Evolutionary conservation across 1,140 invertebrate species (phyloP), one percentile per base, ranked within the genome.

Genomic region (Bursaphelenchus mucronatus): DNA sequence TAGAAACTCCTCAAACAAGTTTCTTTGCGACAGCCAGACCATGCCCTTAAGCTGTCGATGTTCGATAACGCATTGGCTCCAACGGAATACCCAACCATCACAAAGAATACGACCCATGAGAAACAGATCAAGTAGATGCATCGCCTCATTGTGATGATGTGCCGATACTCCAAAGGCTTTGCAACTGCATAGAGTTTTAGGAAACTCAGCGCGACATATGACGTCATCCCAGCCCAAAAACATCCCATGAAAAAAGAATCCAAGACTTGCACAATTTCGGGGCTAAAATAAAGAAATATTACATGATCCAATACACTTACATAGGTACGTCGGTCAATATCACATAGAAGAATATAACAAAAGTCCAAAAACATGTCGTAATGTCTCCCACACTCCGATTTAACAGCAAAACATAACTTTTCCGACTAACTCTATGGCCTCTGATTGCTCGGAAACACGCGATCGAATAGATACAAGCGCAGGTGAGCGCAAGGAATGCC

Each of bases 201-300:
- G 2, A 78, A 15, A 19, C 65, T 67, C 10, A 76, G 56, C 3
- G 75, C 57, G 11, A 74, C 65, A 57, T 76, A 76, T 17, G 73
- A 76, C 15, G 76, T 68, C 73, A 78, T 76, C 3, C 66, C 69
- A 1, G 73, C 66, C 76, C 76, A 76, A 55, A 78, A 76, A 45
- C 59, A 43, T 15, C 63, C 73, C 21, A 76, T 69, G 67, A 78
- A 76, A 50, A 76, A 75, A 13, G 63, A 56, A 30, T 76, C 75
- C 5, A 78, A 67, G 7, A 71, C 30, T n/a, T 62, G 64, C 9
- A 78, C 67, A 21, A 69, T 63, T 17, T 70, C 73, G 2, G 67
- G 70, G 43, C 76, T 78, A 64, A 67, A 66, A 52, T 8, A 39
- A 52, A 61, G 46, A 1, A 5, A 52, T n/a, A 39, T 5, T 55